Conservation (phyloP, 2,888 invertebrate genomes). For the Caenorhabditis japonica region DNA sequence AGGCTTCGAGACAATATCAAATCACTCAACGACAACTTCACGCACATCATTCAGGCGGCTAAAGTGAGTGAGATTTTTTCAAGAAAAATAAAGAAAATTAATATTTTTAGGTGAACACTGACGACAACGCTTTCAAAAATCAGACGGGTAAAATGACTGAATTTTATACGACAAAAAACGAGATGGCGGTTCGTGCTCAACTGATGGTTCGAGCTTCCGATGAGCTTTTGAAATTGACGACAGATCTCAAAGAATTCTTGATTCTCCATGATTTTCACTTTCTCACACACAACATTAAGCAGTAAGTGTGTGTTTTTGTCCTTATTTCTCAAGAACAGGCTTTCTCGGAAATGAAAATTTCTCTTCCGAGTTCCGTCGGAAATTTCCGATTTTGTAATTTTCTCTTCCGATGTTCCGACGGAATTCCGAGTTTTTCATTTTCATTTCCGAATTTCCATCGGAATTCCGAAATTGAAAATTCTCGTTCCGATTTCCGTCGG, state of each 20-base stretch:
- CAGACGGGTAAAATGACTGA: constrained; percentile 69
- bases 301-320: constrained; percentile 35
- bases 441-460: no score
- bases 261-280: constrained; percentile 98
- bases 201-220: constrained; percentile 88
- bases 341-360: no score
- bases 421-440: no score
- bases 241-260: constrained; percentile 96
- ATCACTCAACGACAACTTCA: constrained; percentile 96
- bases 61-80: constrained; percentile 59
- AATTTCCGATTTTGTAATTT: no score
- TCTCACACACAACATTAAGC: constrained; percentile 90
- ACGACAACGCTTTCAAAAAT: constrained; percentile 67
- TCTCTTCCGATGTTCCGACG: no score
- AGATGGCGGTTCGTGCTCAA: constrained; percentile 70
- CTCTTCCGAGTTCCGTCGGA: no score
- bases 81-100: neutral
- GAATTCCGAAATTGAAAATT: no score
- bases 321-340: no score
- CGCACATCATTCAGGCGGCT: constrained; percentile 82
- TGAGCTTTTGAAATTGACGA: constrained; percentile 94
- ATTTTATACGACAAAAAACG: constrained; percentile 65
- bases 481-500: no score
- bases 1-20: constrained; percentile 95
- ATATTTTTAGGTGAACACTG: constrained; percentile 57